phyloP scores from a whole-genome alignment of 2,888 invertebrate species.

The Drosophila nr. fundita region DNA sequence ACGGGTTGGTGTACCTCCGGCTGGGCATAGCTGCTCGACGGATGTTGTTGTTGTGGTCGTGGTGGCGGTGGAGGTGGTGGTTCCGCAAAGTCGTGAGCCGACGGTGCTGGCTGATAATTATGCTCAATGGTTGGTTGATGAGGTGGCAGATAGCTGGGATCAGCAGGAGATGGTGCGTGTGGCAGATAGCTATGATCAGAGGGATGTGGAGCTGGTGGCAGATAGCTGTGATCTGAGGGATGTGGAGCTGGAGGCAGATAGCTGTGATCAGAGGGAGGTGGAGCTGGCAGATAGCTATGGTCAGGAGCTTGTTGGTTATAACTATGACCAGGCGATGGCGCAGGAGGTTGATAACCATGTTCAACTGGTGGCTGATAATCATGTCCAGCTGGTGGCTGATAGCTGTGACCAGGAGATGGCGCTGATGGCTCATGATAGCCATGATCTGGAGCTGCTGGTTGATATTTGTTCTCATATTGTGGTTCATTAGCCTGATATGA shows the following conservation, averaged over 20 bases:
- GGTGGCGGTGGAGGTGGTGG: constrained; percentile 12
- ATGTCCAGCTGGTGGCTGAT: constrained; percentile 23
- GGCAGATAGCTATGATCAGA: not conserved
- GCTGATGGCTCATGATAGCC: constrained; percentile 12
- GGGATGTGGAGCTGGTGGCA: not conserved
- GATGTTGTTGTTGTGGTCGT: constrained; percentile 14
- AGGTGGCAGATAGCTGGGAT: not conserved
- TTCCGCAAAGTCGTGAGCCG: constrained; percentile 12
- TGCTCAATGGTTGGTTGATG: not conserved
- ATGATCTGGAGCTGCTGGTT: constrained; percentile 43
- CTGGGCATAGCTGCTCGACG: constrained; percentile 19
- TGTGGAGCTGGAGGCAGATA: not conserved
- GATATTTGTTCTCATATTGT: constrained; percentile 45
- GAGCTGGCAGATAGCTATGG: not conserved
- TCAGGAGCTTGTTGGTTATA: not conserved
- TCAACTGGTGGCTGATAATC: constrained; percentile 11
- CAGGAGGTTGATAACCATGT: constrained; percentile 9
- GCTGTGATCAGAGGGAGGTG: not conserved
- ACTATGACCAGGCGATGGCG: constrained; percentile 1
- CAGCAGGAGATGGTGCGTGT: not conserved
- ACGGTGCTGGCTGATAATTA: constrained; percentile 1
- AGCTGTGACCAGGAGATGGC: constrained; percentile 9
- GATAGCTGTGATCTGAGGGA: not conserved
- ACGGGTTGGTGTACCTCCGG: constrained; percentile 46
- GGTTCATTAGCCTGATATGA: constrained; percentile 53